Evolutionary conservation across 2,888 invertebrate species (phyloP).

Genomic region (Melanostoma mellinum): DNA sequence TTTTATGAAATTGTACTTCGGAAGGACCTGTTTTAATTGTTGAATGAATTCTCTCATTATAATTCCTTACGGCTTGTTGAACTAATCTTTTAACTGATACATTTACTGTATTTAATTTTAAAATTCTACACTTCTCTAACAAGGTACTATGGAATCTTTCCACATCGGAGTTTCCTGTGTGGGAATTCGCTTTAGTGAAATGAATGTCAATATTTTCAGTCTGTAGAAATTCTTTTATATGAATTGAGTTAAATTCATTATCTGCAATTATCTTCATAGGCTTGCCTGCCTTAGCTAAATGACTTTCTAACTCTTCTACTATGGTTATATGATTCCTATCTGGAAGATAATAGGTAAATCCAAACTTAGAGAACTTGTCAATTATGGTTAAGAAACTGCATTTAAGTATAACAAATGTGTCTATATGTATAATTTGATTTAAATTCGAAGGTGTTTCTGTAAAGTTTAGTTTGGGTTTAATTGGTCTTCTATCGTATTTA

Average conservation of each 20-base stretch:
- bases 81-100: slow-evolving; percentile 33
- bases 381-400: slow-evolving; percentile 17
- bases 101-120: slow-evolving; percentile 26
- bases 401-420: slow-evolving; percentile 3
- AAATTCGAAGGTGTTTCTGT: neutral
- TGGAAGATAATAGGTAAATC: slow-evolving; percentile 12
- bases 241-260: neutral
- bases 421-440: neutral
- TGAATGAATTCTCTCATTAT: slow-evolving; percentile 44
- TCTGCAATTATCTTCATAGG: neutral
- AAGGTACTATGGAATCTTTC: neutral
- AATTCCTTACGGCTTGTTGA: slow-evolving; percentile 22
- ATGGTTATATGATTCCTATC: slow-evolving; percentile 24
- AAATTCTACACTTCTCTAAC: slow-evolving; percentile 1
- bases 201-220: slow-evolving; percentile 12
- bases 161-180: slow-evolving; percentile 17
- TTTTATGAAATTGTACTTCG: slow-evolving; percentile 37
- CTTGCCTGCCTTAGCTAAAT: neutral
- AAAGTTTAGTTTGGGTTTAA: neutral
- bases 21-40: too few relatives aligned
- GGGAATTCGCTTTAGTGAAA: slow-evolving; percentile 14
- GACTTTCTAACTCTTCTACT: neutral
- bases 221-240: neutral
- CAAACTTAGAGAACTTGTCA: slow-evolving; percentile 26
- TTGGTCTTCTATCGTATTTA: slow-evolving; percentile 13